Evolutionary conservation across 2,888 invertebrate genomes (phyloP).

Genomic region (Spatulosminthurus flaviceps): DNA sequence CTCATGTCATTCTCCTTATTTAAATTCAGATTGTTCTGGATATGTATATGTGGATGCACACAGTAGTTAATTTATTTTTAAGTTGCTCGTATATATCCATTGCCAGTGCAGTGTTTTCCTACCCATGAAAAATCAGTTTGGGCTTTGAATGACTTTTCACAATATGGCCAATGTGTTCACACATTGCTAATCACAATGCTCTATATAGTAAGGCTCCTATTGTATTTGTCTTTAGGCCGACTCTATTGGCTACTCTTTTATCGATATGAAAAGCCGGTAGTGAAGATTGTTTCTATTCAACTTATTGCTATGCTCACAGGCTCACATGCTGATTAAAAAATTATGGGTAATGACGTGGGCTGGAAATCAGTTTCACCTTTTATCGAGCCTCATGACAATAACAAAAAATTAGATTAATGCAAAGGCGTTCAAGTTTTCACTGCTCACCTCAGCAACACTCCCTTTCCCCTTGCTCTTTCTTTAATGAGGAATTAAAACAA

Average conservation of each 20-base stretch:
- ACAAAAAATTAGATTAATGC: slow-evolving; percentile 6
- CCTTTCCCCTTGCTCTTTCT: background rate
- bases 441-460: too few relatives aligned
- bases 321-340: too few relatives aligned
- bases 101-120: background rate
- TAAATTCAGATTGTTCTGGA: too few relatives aligned
- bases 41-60: too few relatives aligned
- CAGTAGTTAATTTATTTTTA: too few relatives aligned
- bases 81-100: background rate
- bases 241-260: background rate
- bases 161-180: background rate
- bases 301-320: too few relatives aligned
- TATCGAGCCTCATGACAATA: background rate
- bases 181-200: slow-evolving; percentile 7
- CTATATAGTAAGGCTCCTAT: background rate
- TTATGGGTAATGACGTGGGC: background rate
- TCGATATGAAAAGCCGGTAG: background rate
- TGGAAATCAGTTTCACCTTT: slow-evolving; percentile 6
- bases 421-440: slow-evolving; percentile 9
- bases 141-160: slow-evolving; percentile 10
- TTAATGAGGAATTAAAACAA: slow-evolving; percentile 3
- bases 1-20: too few relatives aligned
- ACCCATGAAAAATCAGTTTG: background rate
- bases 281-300: background rate
- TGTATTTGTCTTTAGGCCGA: background rate